These are phyloP conservation scores for Clavelina lepadiformis DNA, from an alignment of 23 tunicate genomes.

Conservation along the genomic window DNA sequence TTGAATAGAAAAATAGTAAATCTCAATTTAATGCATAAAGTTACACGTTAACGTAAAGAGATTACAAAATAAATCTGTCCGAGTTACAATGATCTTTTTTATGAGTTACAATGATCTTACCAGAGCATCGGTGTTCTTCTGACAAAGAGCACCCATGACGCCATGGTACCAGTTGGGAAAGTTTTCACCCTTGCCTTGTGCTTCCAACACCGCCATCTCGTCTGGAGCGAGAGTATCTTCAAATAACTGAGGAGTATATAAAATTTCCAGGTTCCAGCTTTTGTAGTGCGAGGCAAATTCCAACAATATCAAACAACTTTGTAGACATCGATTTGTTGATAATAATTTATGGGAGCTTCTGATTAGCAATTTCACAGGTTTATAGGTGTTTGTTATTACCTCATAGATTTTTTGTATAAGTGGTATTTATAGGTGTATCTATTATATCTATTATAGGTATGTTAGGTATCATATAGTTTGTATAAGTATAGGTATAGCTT, in stretches of 20 bases:
- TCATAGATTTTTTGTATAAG: too few relatives aligned
- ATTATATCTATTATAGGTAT: too few relatives aligned
- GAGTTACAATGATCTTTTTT: background rate
- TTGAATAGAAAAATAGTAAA: slow-evolving; percentile 1
- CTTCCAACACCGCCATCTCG: slow-evolving; percentile 51
- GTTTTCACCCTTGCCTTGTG: slow-evolving; percentile 50
- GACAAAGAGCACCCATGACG: slow-evolving; percentile 68
- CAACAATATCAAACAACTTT: too few relatives aligned
- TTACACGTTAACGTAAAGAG: background rate
- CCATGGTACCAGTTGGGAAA: slow-evolving; percentile 81
- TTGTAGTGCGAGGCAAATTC: too few relatives aligned
- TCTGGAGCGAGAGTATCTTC: slow-evolving; percentile 53
- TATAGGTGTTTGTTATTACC: too few relatives aligned
- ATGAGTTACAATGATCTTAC: slow-evolving; percentile 6
- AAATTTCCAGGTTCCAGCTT: too few relatives aligned
- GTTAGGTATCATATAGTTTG: too few relatives aligned
- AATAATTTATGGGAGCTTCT: too few relatives aligned
- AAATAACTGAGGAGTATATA: slow-evolving; percentile 44
- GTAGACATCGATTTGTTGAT: too few relatives aligned
- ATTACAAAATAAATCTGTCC: background rate
- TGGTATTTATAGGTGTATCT: too few relatives aligned
- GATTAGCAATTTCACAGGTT: too few relatives aligned
- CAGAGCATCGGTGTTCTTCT: slow-evolving; percentile 75
- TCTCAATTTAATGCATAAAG: background rate
- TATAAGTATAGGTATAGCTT: too few relatives aligned